phyloP scores from a whole-genome alignment of 2,797 vertebrate species.

The Orientallactaga sibirica region DNA sequence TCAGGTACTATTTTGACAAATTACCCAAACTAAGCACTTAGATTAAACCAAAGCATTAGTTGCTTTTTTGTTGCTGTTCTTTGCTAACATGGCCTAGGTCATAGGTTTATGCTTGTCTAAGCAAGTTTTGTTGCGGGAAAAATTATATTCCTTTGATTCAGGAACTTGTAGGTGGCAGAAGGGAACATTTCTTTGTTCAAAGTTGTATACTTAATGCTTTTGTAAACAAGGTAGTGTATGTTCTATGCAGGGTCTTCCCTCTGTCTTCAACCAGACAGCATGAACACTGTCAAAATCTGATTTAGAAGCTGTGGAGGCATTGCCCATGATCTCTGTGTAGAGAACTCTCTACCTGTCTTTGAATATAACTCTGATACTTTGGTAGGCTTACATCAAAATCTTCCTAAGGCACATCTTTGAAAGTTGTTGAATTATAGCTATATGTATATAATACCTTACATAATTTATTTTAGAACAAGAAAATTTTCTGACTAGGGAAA shows the following conservation, averaged over 20 bases:
- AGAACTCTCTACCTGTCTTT: conserved; percentile 5
- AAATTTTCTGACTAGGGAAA: conserved; percentile 29
- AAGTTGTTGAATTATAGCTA: conserved; percentile 7
- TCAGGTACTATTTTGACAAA: conserved; percentile 7
- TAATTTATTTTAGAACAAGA: conserved; percentile 53
- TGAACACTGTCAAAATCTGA: not conserved
- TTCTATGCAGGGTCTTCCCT: not conserved
- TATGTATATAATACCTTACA: conserved; percentile 5
- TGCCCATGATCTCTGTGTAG: not conserved
- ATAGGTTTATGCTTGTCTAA: conserved; percentile 48
- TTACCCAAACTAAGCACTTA: conserved; percentile 26
- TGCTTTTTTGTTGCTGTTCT: conserved; percentile 35
- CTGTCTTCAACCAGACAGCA: not conserved
- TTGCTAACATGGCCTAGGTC: not conserved
- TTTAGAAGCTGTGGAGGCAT: not conserved
- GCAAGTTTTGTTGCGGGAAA: not conserved
- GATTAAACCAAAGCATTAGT: conserved; percentile 40
- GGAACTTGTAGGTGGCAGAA: not conserved
- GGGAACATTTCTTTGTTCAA: conserved; percentile 18
- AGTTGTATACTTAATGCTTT: not conserved
- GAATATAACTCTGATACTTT: not conserved
- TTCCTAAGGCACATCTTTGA: not conserved
- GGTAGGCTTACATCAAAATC: conserved; percentile 9
- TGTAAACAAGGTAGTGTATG: not conserved
- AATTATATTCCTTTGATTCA: conserved; percentile 51